Evolutionary conservation across 2,888 invertebrate species (phyloP).

Genomic region (Netelia melanura): DNA sequence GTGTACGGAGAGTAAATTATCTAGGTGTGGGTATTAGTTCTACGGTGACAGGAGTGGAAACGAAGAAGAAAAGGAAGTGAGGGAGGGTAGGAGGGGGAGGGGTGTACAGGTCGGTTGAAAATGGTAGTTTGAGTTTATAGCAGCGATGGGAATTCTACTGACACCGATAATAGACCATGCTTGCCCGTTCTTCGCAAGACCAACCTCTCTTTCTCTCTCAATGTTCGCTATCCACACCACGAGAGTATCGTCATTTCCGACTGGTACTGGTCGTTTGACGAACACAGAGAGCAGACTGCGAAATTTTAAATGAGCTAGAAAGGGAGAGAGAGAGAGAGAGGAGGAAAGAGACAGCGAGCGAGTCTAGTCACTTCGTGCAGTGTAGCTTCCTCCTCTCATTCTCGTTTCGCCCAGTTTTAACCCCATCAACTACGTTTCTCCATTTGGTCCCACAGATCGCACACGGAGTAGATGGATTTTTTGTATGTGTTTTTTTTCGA

Average conservation of each 20-base stretch:
- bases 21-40: slow-evolving; percentile 33
- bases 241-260: slow-evolving; percentile 66
- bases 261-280: slow-evolving; percentile 61
- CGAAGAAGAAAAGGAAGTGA: not conserved
- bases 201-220: slow-evolving; percentile 20
- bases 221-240: slow-evolving; percentile 35
- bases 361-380: slow-evolving; percentile 26
- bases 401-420: slow-evolving; percentile 46
- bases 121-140: slow-evolving; percentile 60
- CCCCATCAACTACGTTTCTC: slow-evolving; percentile 31
- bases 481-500: not conserved
- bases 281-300: slow-evolving; percentile 21
- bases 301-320: slow-evolving; percentile 41
- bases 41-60: slow-evolving; percentile 18
- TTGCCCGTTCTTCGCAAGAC: slow-evolving; percentile 39
- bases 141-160: slow-evolving; percentile 62
- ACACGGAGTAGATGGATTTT: slow-evolving; percentile 37
- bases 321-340: slow-evolving; percentile 17
- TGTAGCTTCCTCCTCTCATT: slow-evolving; percentile 33
- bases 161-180: slow-evolving; percentile 61
- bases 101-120: slow-evolving; percentile 28
- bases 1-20: slow-evolving; percentile 6
- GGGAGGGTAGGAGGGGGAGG: not conserved
- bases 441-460: slow-evolving; percentile 21
- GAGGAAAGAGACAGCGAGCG: not conserved